phyloP scores from a whole-genome alignment of 2,797 vertebrate genomes.

The Thalassophryne amazonica region DNA sequence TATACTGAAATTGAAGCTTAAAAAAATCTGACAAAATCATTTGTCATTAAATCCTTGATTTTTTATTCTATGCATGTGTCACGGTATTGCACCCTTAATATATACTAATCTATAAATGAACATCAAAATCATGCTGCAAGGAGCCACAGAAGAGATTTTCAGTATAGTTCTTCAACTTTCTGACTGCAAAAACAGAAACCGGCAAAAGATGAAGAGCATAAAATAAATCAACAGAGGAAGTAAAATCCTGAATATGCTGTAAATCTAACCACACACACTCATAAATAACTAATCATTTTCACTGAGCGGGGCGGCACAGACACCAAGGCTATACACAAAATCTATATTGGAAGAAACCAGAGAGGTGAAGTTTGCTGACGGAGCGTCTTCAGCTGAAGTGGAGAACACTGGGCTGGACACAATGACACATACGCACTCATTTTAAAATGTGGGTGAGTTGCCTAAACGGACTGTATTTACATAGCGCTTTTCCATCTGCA shows the following conservation, averaged over 20 bases:
- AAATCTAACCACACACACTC: slow-evolving; percentile 13
- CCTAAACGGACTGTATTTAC: too few relatives aligned
- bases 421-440: slow-evolving; percentile 33
- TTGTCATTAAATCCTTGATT: too few relatives aligned
- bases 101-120: too few relatives aligned
- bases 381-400: slow-evolving; percentile 28
- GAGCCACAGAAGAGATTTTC: background rate
- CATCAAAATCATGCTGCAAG: too few relatives aligned
- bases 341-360: slow-evolving; percentile 35
- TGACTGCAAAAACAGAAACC: slow-evolving; percentile 5
- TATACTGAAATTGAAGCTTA: too few relatives aligned
- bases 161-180: background rate
- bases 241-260: slow-evolving; percentile 22
- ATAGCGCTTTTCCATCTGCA: too few relatives aligned
- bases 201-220: slow-evolving; percentile 8
- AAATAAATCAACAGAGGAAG: slow-evolving; percentile 25
- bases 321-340: slow-evolving; percentile 10
- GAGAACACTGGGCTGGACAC: slow-evolving; percentile 34
- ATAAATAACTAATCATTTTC: slow-evolving; percentile 55
- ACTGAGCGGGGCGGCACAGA: too few relatives aligned
- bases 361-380: slow-evolving; percentile 39
- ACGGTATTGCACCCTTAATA: too few relatives aligned
- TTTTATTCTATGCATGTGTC: too few relatives aligned
- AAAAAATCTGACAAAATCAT: too few relatives aligned
- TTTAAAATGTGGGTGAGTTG: slow-evolving; percentile 20